Evolutionary conservation across 2,797 vertebrate species (phyloP).

Genomic region (Philypnodon macrostomus): DNA sequence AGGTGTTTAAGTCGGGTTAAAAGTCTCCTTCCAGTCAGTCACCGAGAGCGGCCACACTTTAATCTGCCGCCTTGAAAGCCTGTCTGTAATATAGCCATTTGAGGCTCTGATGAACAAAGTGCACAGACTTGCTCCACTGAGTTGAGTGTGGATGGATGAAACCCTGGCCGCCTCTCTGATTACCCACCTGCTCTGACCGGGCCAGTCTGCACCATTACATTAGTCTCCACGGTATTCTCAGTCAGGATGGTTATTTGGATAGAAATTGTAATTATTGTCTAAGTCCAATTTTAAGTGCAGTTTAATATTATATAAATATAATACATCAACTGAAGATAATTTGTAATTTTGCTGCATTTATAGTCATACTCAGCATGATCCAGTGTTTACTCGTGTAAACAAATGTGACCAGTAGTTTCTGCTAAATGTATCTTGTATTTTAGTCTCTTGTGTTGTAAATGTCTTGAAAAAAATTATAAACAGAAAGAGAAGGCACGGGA

Average conservation of each 20-base stretch:
- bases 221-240: slow-evolving; percentile 8
- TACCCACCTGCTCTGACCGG: slow-evolving; percentile 52
- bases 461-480: no score
- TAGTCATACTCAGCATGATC: no score
- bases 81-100: slow-evolving; percentile 40
- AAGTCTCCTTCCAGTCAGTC: slow-evolving; percentile 58
- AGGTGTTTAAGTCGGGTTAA: slow-evolving; percentile 63
- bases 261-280: neutral
- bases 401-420: no score
- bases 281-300: neutral
- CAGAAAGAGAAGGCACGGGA: no score
- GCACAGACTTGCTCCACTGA: slow-evolving; percentile 54
- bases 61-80: slow-evolving; percentile 44
- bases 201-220: slow-evolving; percentile 32
- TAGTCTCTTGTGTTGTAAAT: no score
- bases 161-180: slow-evolving; percentile 48
- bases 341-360: no score
- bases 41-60: slow-evolving; percentile 40
- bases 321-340: no score
- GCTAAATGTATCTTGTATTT: no score
- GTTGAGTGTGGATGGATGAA: slow-evolving; percentile 41
- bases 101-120: slow-evolving; percentile 49
- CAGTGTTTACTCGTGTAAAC: no score
- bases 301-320: no score
- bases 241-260: neutral